Evolutionary conservation across 2,113 vertebrate species (phyloP), one percentile per base, ranked within the genome.

Genomic region (Oreochromis aureus): DNA sequence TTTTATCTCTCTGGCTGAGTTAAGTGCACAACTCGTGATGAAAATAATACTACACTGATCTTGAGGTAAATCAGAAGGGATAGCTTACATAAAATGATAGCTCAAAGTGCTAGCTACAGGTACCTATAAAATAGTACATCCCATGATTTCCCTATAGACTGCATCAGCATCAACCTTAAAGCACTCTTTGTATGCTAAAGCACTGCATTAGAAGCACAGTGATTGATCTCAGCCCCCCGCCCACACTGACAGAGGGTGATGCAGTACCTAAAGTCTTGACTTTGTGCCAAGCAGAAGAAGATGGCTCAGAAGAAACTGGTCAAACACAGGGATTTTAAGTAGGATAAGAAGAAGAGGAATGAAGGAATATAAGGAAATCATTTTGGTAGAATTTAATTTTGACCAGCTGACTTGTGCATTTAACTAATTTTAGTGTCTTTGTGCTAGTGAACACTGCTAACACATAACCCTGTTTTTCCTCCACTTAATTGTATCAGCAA

Each of bases 121-220:
- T 93, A 73, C 56, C 69, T 79, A 61, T 78, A 66, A 89, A 93
- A 93, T 86, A 94, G 86, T 87, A 83, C 88, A 94, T 93, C 76
- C 78, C 80, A 86, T 90, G 91, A 94, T 94, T 95, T 95, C 93
- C 92, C 94, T 56, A 56, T 79, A 87, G 94, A 82, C 69, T n/a
- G 48, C 44, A 92, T 90, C 83, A 92, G 83, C 91, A 92, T 90
- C 83, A 92, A 86, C 91, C 89, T 94, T 88, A 89, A 92, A 92
- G 89, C 87, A 86, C 88, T 93, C 83, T 86, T 90, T 94, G 89
- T 93, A 94, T 94, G 89, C 89, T 89, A 94, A 93, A 91, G 85
- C 71, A 86, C 83, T 90, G 91, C 93, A 92, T 93, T 91, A 92
- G 90, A 90, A 79, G 86, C 82, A 19, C 73, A 84, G 80, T 86